These are phyloP conservation scores for Endomychus coccineus DNA, from an alignment of 2,888 invertebrate genomes.

Conservation along the genomic window DNA sequence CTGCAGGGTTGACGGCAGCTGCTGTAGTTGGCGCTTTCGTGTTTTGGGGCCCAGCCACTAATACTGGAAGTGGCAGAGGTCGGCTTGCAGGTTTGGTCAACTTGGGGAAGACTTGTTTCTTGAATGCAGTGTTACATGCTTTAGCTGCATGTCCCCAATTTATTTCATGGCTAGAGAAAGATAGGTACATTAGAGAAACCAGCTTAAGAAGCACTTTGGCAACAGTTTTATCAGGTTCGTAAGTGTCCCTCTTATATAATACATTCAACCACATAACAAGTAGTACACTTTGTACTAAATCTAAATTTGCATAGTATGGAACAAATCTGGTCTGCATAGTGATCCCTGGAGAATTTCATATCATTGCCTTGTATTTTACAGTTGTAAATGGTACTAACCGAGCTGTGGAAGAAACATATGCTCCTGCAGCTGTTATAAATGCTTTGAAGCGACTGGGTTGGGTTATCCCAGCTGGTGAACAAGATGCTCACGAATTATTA, in stretches of 20 bases:
- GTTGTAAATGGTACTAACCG: conserved; percentile 68
- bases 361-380: conserved; percentile 36
- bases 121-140: conserved; percentile 86
- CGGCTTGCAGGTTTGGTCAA: conserved; percentile 82
- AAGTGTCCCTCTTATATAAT: too few species aligned
- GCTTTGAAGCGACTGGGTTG: conserved; percentile 71
- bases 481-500: conserved; percentile 90
- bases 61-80: conserved; percentile 52
- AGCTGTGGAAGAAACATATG: conserved; percentile 55
- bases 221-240: conserved; percentile 70
- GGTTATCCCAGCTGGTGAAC: conserved; percentile 84
- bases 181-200: conserved; percentile 55
- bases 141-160: conserved; percentile 82
- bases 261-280: too few species aligned
- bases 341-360: too few species aligned
- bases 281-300: too few species aligned
- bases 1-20: conserved; percentile 72
- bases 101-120: conserved; percentile 86
- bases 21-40: conserved; percentile 78
- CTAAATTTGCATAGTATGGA: too few species aligned
- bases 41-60: conserved; percentile 68
- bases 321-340: too few species aligned
- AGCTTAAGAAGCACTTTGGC: conserved; percentile 68
- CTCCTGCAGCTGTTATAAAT: conserved; percentile 62
- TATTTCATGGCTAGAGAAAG: conserved; percentile 71